Evolutionary conservation across 2,888 invertebrate species (phyloP), one percentile per base, ranked within the genome.

Genomic region (Lycaena phlaeas): DNA sequence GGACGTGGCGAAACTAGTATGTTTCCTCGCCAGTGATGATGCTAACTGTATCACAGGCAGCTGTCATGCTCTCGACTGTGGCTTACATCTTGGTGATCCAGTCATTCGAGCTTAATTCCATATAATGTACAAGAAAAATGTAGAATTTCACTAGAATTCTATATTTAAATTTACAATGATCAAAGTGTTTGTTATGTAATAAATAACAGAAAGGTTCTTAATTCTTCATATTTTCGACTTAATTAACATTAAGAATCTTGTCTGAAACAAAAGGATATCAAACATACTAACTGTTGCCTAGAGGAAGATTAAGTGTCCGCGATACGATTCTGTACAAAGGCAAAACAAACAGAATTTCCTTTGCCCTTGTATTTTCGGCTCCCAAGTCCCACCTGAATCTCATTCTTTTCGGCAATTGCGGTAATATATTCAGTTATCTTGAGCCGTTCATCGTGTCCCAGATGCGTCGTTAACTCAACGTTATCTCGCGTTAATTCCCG

Each of bases 401-500:
- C 59, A 54, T 71, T 72, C 66, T 72, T 78, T 73, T 66, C 53
- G 47, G 40, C 40, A 65, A 69, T 67, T 65, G 66, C 53, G 54
- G 70, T 60, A 69, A 77, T 77, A 78, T 65, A 74, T 76, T 71
- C 64, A 60, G 64, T 72, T 78, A 78, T 79, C 79, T 71, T 54
- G 52, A 54, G 54, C 56, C 57, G 59, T 59, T 67, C 70, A 71
- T 68, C 73, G 68, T 67, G 68, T 66, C 73, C 68, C 72, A 73
- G 75, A 73, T 72, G 73, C 60, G 58, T 52, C 54, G 61, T 62
- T 73, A 73, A 68, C 66, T 64, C 64, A 52, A 50, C 55, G 68
- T 73, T 77, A 77, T 78, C 79, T 77, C 57, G 55, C 68, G 71
- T 70, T 77, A 78, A 78, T 74, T 61, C 63, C 48, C 60, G 59